These are phyloP conservation scores for Dallia pectoralis DNA, from an alignment of 2,797 vertebrate genomes.

Conservation along the genomic window DNA sequence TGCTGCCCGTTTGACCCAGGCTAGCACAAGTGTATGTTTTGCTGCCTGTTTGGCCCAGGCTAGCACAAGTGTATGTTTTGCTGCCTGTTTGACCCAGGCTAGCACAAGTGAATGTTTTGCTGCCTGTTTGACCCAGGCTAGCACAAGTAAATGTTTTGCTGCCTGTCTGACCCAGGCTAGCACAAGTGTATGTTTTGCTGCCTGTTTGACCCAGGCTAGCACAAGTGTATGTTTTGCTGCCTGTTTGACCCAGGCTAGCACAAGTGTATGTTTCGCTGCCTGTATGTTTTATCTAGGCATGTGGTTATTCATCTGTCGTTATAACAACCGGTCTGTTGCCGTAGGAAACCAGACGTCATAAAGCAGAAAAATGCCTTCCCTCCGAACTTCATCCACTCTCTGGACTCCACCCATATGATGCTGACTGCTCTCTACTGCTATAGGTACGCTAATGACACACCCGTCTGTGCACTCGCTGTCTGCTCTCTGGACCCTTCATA, in stretches of 20 bases:
- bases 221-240: neutral
- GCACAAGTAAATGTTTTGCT: neutral
- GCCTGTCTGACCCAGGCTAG: neutral
- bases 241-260: neutral
- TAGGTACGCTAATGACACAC: constrained; percentile 66
- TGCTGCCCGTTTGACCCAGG: neutral
- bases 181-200: neutral
- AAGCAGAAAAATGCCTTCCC: constrained; percentile 98
- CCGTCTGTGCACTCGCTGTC: neutral
- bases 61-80: neutral
- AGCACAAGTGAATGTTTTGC: neutral
- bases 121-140: neutral
- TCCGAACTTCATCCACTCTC: constrained; percentile 97
- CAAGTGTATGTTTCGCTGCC: neutral
- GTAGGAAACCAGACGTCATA: constrained; percentile 86
- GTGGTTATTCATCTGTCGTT: no score
- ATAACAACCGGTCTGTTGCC: neutral
- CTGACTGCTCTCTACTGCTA: constrained; percentile 89
- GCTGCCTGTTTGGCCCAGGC: neutral
- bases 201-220: neutral
- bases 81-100: neutral
- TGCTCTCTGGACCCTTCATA: neutral
- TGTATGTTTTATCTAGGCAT: neutral
- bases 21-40: neutral
- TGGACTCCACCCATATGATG: constrained; percentile 99